phyloP scores from a whole-genome alignment of 2,113 vertebrate species.

The Neolamprologus caudopunctatus region DNA sequence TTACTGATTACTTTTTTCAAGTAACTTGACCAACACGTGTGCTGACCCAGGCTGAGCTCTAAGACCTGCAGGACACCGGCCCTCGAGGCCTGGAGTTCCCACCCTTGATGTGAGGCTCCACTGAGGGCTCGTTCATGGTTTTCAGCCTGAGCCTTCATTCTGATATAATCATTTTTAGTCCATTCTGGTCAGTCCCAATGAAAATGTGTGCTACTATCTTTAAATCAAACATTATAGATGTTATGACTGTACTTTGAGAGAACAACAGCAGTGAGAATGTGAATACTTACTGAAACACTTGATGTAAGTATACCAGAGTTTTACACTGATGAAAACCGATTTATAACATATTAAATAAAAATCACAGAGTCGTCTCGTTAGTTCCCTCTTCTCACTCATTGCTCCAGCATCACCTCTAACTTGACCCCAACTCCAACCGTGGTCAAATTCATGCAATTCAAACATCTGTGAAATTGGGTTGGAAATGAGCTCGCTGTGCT shows the following conservation, averaged over 20 bases:
- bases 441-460: slow-evolving; percentile 12
- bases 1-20: no score
- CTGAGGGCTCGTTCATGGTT: background rate
- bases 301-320: background rate
- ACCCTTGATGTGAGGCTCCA: background rate
- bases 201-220: background rate
- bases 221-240: background rate
- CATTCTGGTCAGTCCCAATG: background rate
- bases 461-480: slow-evolving; percentile 53
- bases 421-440: background rate
- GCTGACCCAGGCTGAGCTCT: background rate
- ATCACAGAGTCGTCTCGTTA: background rate
- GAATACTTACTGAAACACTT: background rate
- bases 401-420: background rate
- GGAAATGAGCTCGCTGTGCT: slow-evolving; percentile 27
- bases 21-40: no score
- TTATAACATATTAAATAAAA: background rate
- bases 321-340: accelerated
- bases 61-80: background rate
- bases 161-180: background rate
- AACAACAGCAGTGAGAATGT: background rate
- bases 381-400: background rate
- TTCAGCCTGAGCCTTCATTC: background rate
- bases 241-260: background rate
- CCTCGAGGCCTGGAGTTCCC: background rate